Percentiles rank a stretch among this genome's conserved stretches.
Evolutionary conservation across 2,797 vertebrate species (phyloP).

Genomic region (Ctenopoma multispine): DNA sequence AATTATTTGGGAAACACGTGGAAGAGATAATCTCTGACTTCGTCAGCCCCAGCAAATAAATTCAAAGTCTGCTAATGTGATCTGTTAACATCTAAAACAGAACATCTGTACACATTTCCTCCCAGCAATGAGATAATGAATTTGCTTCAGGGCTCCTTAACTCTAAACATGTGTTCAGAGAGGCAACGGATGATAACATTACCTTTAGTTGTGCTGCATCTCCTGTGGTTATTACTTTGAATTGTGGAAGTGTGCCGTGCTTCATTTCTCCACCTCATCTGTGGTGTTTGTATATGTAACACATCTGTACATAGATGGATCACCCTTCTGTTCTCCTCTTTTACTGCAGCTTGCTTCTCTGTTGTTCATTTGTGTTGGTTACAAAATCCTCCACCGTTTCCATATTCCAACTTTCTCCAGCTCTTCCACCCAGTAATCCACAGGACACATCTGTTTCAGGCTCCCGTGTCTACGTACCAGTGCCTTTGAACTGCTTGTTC

Average conservation of each 20-base stretch:
- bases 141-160: slow-evolving; percentile 71
- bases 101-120: slow-evolving; percentile 80
- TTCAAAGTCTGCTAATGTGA: slow-evolving; percentile 71
- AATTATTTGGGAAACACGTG: slow-evolving; percentile 74
- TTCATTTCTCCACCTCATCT: slow-evolving; percentile 43
- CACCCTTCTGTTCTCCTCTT: slow-evolving; percentile 23
- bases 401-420: slow-evolving; percentile 25
- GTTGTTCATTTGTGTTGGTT: slow-evolving; percentile 25
- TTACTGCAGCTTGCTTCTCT: slow-evolving; percentile 13
- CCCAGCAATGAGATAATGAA: slow-evolving; percentile 77
- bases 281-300: slow-evolving; percentile 58
- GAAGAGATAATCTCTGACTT: slow-evolving; percentile 62
- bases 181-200: slow-evolving; percentile 47
- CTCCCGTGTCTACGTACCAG: slow-evolving; percentile 32
- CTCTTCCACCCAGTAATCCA: slow-evolving; percentile 62
- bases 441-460: slow-evolving; percentile 77
- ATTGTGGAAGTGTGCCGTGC: slow-evolving; percentile 28
- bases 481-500: slow-evolving; percentile 68
- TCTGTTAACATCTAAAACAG: slow-evolving; percentile 72
- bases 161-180: slow-evolving; percentile 74
- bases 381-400: slow-evolving; percentile 30
- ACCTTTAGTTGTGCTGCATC: slow-evolving; percentile 37
- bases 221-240: slow-evolving; percentile 35
- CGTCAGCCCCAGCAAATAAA: slow-evolving; percentile 49
- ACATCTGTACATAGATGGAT: slow-evolving; percentile 69